A percentile compares a stretch with the other conserved stretches of the same genome.
Conservation (phyloP, 2,113 vertebrate species). For the Spilogale gracilis region DNA sequence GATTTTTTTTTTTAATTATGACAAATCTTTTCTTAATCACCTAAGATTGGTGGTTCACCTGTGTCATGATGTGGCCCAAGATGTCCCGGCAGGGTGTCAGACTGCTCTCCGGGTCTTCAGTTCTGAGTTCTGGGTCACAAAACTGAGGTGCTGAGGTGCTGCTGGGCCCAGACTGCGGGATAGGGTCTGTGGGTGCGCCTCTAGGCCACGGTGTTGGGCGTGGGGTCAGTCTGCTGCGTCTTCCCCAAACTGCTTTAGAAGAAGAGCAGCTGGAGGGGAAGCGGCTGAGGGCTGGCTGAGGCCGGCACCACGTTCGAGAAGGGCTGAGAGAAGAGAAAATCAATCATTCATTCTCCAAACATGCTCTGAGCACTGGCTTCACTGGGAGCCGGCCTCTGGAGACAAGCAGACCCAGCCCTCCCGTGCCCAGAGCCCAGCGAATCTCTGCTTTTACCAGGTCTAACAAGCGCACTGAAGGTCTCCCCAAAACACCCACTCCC, state of each 20-base stretch:
- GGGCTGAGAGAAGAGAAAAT: not conserved
- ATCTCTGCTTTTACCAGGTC: not conserved
- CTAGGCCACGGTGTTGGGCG: fast-evolving
- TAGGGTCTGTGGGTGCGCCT: not conserved
- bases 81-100: not conserved
- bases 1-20: not conserved
- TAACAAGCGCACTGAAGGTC: not conserved
- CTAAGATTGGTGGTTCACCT: not conserved
- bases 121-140: not conserved
- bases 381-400: not conserved
- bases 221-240: not conserved
- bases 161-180: no score
- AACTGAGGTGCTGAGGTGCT: not conserved
- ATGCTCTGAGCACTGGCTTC: not conserved
- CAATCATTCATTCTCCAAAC: not conserved
- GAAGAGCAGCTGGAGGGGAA: not conserved
- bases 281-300: not conserved
- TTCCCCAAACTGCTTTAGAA: not conserved
- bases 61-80: no score
- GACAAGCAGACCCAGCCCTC: not conserved
- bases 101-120: not conserved
- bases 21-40: not conserved
- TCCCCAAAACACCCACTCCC: not conserved
- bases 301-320: not conserved
- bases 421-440: no score